phyloP scores from a whole-genome alignment of 2,113 vertebrate species.

The Isurus oxyrinchus region DNA sequence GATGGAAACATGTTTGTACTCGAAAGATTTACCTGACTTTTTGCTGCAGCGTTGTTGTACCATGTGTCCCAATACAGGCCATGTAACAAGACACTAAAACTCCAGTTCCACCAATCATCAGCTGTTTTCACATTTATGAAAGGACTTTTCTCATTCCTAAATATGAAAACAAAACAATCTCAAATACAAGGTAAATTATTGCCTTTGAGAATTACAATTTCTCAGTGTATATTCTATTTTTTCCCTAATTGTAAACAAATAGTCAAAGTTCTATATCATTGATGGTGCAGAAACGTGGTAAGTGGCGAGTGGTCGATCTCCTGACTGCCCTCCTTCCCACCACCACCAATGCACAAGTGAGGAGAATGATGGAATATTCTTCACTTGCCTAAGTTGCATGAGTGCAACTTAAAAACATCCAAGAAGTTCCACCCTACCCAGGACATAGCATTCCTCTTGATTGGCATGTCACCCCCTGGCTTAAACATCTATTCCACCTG shows the following conservation, averaged over 20 bases:
- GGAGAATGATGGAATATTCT: neutral
- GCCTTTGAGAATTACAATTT: neutral
- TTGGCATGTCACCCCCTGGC: neutral
- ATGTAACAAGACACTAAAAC: conserved; percentile 49
- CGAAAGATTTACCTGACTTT: conserved; percentile 44
- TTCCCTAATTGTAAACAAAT: neutral
- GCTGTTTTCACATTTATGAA: conserved; percentile 46
- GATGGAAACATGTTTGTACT: too few relatives aligned
- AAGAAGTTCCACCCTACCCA: neutral
- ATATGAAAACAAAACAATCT: conserved; percentile 26
- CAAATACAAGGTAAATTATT: neutral
- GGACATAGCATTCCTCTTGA: neutral
- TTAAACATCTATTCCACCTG: neutral
- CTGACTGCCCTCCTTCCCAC: neutral
- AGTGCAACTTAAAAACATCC: neutral
- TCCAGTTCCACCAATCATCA: conserved; percentile 64
- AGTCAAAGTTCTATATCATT: neutral
- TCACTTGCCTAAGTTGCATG: neutral
- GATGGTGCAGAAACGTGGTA: neutral
- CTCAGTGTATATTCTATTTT: neutral
- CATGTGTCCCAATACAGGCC: conserved; percentile 45
- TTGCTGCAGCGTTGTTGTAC: neutral
- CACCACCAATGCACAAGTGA: neutral
- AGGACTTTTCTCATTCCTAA: conserved; percentile 45
- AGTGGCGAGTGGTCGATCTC: neutral